phyloP scores from a whole-genome alignment of 2,113 vertebrate species.

The Grus americana region DNA sequence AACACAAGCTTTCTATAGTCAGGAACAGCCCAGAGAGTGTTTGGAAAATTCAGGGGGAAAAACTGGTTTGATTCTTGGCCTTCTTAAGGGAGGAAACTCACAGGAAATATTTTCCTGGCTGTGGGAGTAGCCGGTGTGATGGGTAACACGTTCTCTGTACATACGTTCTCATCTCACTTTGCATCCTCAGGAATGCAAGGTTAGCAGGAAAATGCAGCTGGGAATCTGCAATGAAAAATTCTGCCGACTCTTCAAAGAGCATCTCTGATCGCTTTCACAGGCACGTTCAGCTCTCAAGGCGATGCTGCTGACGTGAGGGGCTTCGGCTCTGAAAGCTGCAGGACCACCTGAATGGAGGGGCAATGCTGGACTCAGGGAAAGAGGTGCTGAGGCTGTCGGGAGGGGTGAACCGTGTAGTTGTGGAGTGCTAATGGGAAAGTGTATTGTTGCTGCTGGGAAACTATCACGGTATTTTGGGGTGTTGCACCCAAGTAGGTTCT shows the following conservation, averaged over 20 bases:
- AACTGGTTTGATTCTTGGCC: constrained; percentile 32
- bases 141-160: constrained; percentile 14
- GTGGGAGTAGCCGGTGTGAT: background rate
- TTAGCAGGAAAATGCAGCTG: constrained; percentile 65
- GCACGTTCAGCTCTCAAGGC: background rate
- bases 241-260: constrained; percentile 58
- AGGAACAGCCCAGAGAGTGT: background rate
- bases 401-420: background rate
- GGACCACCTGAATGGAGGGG: background rate
- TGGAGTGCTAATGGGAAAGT: background rate
- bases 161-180: background rate
- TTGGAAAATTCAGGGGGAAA: constrained; percentile 47
- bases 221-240: constrained; percentile 27
- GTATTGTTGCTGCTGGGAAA: background rate
- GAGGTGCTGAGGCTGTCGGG: background rate
- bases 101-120: constrained; percentile 67
- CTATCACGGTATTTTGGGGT: background rate
- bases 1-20: background rate
- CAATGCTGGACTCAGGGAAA: background rate
- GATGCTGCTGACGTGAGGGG: background rate
- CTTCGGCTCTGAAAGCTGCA: background rate
- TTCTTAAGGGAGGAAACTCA: constrained; percentile 20
- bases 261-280: constrained; percentile 44
- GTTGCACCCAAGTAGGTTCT: background rate
- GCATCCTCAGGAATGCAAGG: constrained; percentile 55